Evolutionary conservation across 2,888 invertebrate genomes (phyloP), one percentile per base, ranked within the genome.

Genomic region (Machimus rusticus): DNA sequence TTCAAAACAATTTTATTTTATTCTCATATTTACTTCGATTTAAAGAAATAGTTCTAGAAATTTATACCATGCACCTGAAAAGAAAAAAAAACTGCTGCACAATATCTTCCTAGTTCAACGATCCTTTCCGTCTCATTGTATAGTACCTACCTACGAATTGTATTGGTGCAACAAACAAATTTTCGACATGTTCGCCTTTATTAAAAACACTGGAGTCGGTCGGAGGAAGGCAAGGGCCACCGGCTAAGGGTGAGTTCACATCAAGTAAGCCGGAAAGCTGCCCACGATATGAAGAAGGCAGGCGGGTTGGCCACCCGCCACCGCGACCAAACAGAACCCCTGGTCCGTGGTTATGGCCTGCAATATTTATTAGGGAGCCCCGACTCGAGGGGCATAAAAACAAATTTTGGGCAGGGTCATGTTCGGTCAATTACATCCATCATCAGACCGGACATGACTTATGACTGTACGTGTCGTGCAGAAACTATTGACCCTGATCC

Each of bases 181-280:
- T 19, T 66, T 66, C 66, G 66, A 6, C 85, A 86, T 76, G 66
- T 57, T 74, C 37, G 46, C 74, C 85, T 88, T 88, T 88, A 88
- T 88, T 87, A 88, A 88, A 88, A 88, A 74, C 85, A 88, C 86
- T 88, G 87, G 86, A 87, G 86, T 23, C 28, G 87, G 81, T 87
- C 87, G 87, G 66, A 66, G 23, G 1, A 23, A 66, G 51, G 5
- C n/a, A n/a, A 46, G 3, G 14, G 12, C 39, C 12, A 9, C 12
- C 39, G 12, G 43, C 14, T 46, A 46, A 46, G 43, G 43, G 16
- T 46, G 51, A n/a, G 51, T n/a, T 19, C n/a, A n/a, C 51, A 51
- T 19, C n/a, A n/a, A 51, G 51, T 16, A 19, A 19, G n/a, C 66
- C 14, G 28, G 76, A 76, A 76, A 37, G 76, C 37, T 76, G 76